phyloP scores from a whole-genome alignment of 2,888 invertebrate genomes.

The Sussaba pulchella region DNA sequence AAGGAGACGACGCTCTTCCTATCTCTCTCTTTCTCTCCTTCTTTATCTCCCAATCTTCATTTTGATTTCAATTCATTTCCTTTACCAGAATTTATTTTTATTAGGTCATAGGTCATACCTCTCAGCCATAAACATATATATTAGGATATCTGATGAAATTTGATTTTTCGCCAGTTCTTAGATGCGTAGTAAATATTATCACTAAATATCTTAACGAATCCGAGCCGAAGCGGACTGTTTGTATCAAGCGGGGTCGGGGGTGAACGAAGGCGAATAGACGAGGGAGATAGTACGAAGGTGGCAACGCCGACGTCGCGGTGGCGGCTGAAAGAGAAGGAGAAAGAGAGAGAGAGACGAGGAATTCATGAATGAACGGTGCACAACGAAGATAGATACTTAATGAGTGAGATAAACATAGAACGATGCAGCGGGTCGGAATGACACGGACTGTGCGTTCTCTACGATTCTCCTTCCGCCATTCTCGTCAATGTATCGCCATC shows the following conservation, averaged over 20 bases:
- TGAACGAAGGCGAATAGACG: slow-evolving; percentile 80
- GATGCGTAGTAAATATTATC: too few relatives aligned
- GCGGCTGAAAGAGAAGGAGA: too few relatives aligned
- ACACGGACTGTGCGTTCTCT: slow-evolving; percentile 66
- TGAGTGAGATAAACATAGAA: slow-evolving; percentile 72
- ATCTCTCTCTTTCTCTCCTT: background rate
- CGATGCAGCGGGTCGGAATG: slow-evolving; percentile 75
- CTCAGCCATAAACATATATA: too few relatives aligned
- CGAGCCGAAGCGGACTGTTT: slow-evolving; percentile 28
- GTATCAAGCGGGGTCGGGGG: slow-evolving; percentile 73
- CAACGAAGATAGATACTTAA: slow-evolving; percentile 70
- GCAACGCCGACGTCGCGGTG: slow-evolving; percentile 46
- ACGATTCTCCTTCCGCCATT: slow-evolving; percentile 2
- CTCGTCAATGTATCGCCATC: slow-evolving; percentile 8
- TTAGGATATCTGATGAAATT: too few relatives aligned
- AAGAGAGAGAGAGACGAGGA: slow-evolving; percentile 72
- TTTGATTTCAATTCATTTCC: too few relatives aligned
- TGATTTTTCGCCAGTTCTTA: too few relatives aligned
- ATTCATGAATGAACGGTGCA: slow-evolving; percentile 72
- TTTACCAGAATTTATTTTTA: too few relatives aligned
- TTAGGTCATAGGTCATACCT: too few relatives aligned
- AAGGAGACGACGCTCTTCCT: slow-evolving; percentile 24
- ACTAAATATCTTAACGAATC: too few relatives aligned
- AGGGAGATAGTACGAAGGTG: slow-evolving; percentile 69
- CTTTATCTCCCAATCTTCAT: too few relatives aligned